A percentile compares a stretch with the other conserved stretches of the same genome.
Evolutionary conservation across 2,888 invertebrate genomes (phyloP).

Genomic region (Mechanitis mazaeus): DNA sequence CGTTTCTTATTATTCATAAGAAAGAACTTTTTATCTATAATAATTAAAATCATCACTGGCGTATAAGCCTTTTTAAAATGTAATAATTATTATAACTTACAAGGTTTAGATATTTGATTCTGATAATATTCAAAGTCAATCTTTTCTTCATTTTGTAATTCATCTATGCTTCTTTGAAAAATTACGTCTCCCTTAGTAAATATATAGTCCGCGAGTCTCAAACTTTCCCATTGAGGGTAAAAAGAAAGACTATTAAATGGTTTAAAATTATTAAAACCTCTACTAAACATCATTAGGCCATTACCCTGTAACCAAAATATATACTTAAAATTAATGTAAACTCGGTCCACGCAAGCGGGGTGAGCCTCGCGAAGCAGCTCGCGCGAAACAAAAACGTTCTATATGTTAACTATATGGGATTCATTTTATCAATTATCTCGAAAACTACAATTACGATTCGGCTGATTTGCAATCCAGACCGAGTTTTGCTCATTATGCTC

Average conservation of each 20-base stretch:
- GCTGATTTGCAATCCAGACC: no score
- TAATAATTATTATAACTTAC: constrained; percentile 32
- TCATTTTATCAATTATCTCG: no score
- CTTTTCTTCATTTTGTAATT: constrained; percentile 44
- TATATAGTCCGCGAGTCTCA: constrained; percentile 39
- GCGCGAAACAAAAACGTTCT: no score
- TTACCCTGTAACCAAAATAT: constrained; percentile 38
- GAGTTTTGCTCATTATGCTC: no score
- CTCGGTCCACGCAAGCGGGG: no score
- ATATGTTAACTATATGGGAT: no score
- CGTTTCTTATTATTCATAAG: no score
- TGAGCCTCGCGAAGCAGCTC: no score
- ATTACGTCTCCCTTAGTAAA: constrained; percentile 49
- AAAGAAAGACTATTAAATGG: constrained; percentile 44
- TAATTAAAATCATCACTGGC: no score
- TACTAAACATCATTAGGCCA: constrained; percentile 39
- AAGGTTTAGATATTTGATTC: constrained; percentile 20
- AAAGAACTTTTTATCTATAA: no score
- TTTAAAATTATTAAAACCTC: constrained; percentile 38
- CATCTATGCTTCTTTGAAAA: constrained; percentile 36
- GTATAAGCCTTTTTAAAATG: not conserved
- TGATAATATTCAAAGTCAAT: constrained; percentile 47
- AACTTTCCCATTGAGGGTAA: constrained; percentile 57
- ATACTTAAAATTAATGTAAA: not conserved
- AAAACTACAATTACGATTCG: no score